Percentiles rank a stretch among this genome's conserved stretches.
phyloP scores from a whole-genome alignment of 92 coral and sea anemone species.

The Phenganax subtilis region DNA sequence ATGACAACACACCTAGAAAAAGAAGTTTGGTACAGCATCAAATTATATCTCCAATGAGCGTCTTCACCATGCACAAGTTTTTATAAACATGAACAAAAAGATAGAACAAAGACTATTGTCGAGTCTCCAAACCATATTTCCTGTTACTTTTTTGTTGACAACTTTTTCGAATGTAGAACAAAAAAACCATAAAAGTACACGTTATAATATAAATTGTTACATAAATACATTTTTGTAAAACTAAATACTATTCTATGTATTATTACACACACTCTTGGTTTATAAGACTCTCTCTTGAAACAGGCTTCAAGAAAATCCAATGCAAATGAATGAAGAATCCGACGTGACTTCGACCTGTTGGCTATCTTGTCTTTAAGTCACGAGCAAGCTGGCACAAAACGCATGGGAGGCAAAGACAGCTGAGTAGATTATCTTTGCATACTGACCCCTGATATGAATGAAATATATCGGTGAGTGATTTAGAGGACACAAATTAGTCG shows the following conservation, averaged over 20 bases:
- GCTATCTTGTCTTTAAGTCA: not conserved
- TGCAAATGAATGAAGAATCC: too few species aligned
- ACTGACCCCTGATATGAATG: constrained; percentile 27
- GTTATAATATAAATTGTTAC: not conserved
- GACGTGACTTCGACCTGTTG: too few species aligned
- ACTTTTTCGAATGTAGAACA: too few species aligned
- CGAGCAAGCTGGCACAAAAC: constrained; percentile 29
- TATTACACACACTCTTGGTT: constrained; percentile 4
- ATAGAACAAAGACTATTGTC: too few species aligned
- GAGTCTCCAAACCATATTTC: not conserved
- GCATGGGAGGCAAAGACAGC: constrained; percentile 20
- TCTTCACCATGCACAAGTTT: too few species aligned
- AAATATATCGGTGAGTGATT: not conserved
- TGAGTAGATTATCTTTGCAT: constrained; percentile 12
- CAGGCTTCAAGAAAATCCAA: not conserved
- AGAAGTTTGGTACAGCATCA: too few species aligned
- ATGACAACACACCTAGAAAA: too few species aligned
- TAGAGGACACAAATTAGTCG: too few species aligned
- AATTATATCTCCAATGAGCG: too few species aligned
- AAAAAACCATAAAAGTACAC: too few species aligned
- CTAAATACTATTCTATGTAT: not conserved
- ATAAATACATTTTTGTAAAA: not conserved
- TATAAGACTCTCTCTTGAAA: not conserved
- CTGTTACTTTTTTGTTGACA: not conserved
- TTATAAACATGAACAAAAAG: too few species aligned